Evolutionary conservation across 2,113 vertebrate species (phyloP).

Genomic region (Sigmodon hispidus): DNA sequence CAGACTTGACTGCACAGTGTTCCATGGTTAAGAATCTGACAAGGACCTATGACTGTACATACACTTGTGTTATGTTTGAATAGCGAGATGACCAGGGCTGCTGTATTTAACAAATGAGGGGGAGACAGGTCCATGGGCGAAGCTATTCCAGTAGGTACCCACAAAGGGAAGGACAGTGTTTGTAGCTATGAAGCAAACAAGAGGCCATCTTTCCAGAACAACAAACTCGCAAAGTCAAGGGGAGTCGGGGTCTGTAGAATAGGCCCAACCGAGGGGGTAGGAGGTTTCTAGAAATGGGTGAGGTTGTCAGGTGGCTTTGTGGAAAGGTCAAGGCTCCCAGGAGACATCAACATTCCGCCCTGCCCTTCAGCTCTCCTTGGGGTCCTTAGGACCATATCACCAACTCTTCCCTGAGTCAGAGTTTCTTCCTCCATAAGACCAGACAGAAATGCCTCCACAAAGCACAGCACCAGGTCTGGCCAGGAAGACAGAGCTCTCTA

Average conservation of each 20-base stretch:
- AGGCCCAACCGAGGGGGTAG: background rate
- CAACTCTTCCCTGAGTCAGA: background rate
- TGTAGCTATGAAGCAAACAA: background rate
- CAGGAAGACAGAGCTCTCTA: background rate
- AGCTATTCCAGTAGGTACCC: background rate
- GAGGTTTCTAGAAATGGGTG: background rate
- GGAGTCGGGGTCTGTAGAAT: background rate
- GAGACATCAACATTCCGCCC: background rate
- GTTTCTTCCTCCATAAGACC: background rate
- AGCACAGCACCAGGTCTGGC: background rate
- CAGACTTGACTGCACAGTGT: background rate
- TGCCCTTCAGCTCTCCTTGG: too few species aligned
- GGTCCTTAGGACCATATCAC: too few species aligned
- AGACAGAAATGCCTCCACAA: rapidly evolving
- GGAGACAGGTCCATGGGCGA: background rate
- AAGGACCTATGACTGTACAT: background rate
- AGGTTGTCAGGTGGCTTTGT: background rate
- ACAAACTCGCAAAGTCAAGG: background rate
- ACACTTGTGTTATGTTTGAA: background rate
- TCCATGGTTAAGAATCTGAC: background rate
- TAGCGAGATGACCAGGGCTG: background rate
- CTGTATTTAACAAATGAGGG: background rate
- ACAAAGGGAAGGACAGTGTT: too few species aligned
- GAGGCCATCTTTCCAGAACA: background rate
- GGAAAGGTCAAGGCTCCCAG: background rate